Evolutionary conservation across 2,888 invertebrate genomes (phyloP), one percentile per base, ranked within the genome.

Genomic region (Alentia gelatinosa): DNA sequence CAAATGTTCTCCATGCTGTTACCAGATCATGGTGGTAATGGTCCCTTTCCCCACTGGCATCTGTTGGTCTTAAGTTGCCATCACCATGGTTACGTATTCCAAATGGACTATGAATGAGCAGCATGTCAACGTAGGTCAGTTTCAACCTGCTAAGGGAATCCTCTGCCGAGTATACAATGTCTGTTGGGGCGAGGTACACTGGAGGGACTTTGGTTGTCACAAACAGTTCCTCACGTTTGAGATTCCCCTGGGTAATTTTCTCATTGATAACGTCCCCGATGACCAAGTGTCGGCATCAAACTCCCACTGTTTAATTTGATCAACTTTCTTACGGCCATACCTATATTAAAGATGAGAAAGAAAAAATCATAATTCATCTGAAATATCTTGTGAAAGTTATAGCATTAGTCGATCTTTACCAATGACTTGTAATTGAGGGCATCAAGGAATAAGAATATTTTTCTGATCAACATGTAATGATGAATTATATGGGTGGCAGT

Each of bases 181-280:
- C 90, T 1, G 35, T 12, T 15, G 47, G 37, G 37, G 35, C 79
- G 1, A 90, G 56, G 42, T 79, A 90, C 4, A 90, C 83, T 0
- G 90, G 90, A 0, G 90, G 90, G 5, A 90, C 50, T 35, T 90
- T 90, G 33, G 90, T 90, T 1, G 90, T 90, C 30, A 90, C 42
- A 33, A 90, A 90, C 19, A 90, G 23, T 7, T 90, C 79, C 79
- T 83, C 47, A 0, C 90, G 75, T 37, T 83, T 42, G 12, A 79
- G 26, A 33, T 15, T 79, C 33, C 47, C 33, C 37, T 42, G 30
- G 1, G 33, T n/a, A n/a, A n/a, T n/a, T n/a, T n/a, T n/a, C n/a
- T n/a, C n/a, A n/a, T n/a, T n/a, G n/a, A n/a, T n/a, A n/a, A n/a
- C n/a, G n/a, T n/a, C n/a, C n/a, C n/a, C n/a, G n/a, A n/a, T n/a